phyloP scores from a whole-genome alignment of 2,888 invertebrate genomes.

The Apoda limacodes region DNA sequence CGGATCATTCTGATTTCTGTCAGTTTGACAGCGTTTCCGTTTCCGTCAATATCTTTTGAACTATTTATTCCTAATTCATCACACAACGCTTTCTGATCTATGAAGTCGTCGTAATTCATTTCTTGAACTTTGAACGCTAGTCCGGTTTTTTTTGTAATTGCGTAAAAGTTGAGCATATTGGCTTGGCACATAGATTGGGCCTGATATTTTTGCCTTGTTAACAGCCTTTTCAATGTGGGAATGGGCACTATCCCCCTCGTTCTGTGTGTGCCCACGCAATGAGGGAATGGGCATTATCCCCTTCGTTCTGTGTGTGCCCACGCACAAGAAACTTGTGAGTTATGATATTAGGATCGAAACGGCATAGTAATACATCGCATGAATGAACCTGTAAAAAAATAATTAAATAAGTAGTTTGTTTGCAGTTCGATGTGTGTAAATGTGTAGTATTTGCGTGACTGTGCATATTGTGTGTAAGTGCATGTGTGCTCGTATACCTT shows the following conservation, averaged over 20 bases:
- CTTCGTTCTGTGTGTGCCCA: constrained; percentile 14
- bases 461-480: no score
- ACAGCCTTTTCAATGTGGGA: constrained; percentile 15
- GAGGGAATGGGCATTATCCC: constrained; percentile 8
- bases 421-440: no score
- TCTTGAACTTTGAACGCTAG: constrained; percentile 14
- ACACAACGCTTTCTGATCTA: constrained; percentile 13
- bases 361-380: no score
- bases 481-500: no score
- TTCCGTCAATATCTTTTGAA: constrained; percentile 12
- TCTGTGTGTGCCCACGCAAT: constrained; percentile 10
- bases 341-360: no score
- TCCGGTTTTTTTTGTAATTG: constrained; percentile 16
- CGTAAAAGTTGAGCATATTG: constrained; percentile 17
- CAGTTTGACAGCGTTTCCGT: no score
- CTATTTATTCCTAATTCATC: constrained; percentile 14
- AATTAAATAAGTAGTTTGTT: no score
- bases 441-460: no score
- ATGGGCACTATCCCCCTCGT: constrained; percentile 12
- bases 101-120: constrained; percentile 15
- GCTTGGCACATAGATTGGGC: constrained; percentile 15
- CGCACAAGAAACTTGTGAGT: constrained; percentile 11
- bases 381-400: constrained; percentile 1
- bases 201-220: constrained; percentile 10
- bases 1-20: no score